Percentiles rank a stretch among this genome's conserved stretches.
These are phyloP conservation scores for Chaetura pelagica DNA, from an alignment of 2,113 vertebrate genomes.

Conservation along the genomic window DNA sequence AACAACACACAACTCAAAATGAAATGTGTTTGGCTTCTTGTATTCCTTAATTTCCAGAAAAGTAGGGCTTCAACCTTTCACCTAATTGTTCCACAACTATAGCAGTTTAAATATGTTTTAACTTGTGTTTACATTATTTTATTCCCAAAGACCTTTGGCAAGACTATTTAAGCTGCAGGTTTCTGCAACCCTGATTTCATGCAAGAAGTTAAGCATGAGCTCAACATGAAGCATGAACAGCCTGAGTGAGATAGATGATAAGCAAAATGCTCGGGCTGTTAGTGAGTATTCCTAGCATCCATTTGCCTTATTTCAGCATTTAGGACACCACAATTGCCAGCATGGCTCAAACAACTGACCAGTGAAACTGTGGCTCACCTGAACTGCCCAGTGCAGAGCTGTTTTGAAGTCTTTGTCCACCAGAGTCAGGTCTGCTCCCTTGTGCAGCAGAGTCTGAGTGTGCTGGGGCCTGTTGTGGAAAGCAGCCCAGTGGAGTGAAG, in stretches of 20 bases:
- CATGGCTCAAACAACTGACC: background rate
- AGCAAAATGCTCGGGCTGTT: background rate
- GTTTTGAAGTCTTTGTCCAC: slow-evolving; percentile 92
- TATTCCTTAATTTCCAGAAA: background rate
- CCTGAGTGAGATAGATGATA: background rate
- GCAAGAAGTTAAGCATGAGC: background rate
- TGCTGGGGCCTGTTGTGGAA: slow-evolving; percentile 89
- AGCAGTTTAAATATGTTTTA: background rate
- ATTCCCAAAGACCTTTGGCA: background rate
- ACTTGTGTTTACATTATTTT: background rate
- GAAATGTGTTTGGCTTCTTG: background rate
- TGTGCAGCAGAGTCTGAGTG: slow-evolving; percentile 83
- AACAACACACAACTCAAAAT: background rate
- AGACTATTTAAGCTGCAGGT: background rate
- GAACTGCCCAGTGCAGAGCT: slow-evolving; percentile 90
- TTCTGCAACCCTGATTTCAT: background rate
- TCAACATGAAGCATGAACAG: background rate
- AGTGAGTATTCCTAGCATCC: background rate
- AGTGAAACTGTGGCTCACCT: slow-evolving; percentile 70
- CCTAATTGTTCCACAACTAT: background rate
- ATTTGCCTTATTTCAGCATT: background rate
- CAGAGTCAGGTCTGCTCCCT: slow-evolving; percentile 85
- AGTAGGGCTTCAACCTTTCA: background rate
- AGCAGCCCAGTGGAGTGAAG: slow-evolving; percentile 90
- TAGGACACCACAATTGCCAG: background rate